These are phyloP conservation scores for Halichoeres trimaculatus DNA, from an alignment of 2,113 vertebrate species.

Conservation along the genomic window DNA sequence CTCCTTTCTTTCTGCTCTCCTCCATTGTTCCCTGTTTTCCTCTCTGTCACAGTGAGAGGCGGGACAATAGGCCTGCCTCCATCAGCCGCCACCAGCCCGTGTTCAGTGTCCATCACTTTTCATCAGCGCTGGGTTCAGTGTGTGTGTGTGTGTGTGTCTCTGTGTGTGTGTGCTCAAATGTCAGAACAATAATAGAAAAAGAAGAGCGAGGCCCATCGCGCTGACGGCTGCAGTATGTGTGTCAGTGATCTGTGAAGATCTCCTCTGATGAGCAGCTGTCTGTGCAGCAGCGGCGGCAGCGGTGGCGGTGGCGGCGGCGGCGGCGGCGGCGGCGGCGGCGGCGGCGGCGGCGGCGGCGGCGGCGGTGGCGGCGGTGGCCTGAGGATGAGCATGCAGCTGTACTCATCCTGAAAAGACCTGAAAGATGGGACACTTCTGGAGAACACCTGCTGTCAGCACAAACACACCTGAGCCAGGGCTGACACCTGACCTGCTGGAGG, in stretches of 20 bases:
- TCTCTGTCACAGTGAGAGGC: constrained; percentile 53
- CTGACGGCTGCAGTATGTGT: background rate
- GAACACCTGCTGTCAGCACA: background rate
- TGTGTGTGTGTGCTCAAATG: background rate
- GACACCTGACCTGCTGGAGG: background rate
- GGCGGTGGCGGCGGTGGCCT: background rate
- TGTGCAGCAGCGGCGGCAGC: no score
- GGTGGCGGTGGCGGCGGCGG: background rate
- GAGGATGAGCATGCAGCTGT: background rate
- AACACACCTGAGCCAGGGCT: background rate
- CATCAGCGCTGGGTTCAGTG: background rate
- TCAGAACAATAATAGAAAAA: background rate
- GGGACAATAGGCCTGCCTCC: constrained; percentile 41
- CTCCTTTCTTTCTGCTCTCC: background rate
- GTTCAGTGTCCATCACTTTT: constrained; percentile 49
- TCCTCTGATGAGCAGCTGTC: background rate
- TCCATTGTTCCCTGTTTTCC: background rate
- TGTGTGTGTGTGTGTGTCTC: background rate
- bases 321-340: background rate
- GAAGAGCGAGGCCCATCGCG: background rate
- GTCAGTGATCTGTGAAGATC: background rate
- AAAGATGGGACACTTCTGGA: background rate
- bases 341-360: background rate
- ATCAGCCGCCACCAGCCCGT: constrained; percentile 13
- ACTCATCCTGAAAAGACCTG: no score